These are phyloP conservation scores for Halictus rubicundus DNA, from an alignment of 1,140 invertebrate species.

Conservation along the genomic window DNA sequence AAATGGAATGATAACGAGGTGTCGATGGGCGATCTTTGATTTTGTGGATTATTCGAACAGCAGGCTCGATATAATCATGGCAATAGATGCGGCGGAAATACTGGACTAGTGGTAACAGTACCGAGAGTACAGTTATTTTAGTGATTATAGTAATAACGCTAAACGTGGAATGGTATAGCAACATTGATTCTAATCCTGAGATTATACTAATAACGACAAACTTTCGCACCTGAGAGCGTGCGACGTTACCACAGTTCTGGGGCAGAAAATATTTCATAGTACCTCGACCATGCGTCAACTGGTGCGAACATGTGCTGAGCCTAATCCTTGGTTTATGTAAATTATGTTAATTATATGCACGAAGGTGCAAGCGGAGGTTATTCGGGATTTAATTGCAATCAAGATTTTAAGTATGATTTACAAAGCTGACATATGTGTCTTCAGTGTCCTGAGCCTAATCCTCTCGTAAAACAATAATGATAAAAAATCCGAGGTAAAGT, in stretches of 20 bases:
- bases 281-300: not conserved
- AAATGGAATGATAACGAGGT: conserved; percentile 7
- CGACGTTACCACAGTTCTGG: not conserved
- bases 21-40: not conserved
- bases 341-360: too few species aligned
- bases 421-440: too few species aligned
- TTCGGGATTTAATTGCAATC: too few species aligned
- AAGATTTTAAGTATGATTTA: too few species aligned
- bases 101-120: conserved; percentile 24
- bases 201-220: conserved; percentile 9
- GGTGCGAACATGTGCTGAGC: not conserved
- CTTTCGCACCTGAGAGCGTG: not conserved
- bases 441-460: too few species aligned
- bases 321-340: too few species aligned
- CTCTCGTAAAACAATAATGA: too few species aligned
- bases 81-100: not conserved
- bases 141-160: conserved; percentile 29
- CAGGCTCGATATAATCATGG: not conserved
- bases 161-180: not conserved
- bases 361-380: too few species aligned
- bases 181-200: not conserved
- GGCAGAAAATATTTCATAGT: not conserved
- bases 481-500: too few species aligned
- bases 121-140: conserved; percentile 24
- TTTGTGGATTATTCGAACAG: conserved; percentile 16